Percentiles rank a stretch among this genome's conserved stretches.
Conservation (phyloP, 1,140 invertebrate species). For the Leptopilina boulardi region DNA sequence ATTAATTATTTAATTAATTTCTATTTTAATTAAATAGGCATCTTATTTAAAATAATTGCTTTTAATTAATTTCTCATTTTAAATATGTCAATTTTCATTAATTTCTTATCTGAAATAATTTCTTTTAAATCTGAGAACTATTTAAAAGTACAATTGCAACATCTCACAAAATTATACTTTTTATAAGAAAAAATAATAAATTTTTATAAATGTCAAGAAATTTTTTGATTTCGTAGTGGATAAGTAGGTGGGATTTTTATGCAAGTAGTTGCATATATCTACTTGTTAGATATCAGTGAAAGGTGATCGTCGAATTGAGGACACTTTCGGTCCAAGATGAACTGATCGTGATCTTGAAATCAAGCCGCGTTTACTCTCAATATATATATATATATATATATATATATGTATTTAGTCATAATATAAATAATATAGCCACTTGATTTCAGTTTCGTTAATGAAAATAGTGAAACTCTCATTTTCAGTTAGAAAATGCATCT, state of each 20-base stretch:
- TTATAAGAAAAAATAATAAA: too few relatives aligned
- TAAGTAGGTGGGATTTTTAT: slow-evolving; percentile 44
- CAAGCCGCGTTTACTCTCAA: slow-evolving; percentile 54
- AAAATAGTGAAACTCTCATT: slow-evolving; percentile 20
- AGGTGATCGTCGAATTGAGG: slow-evolving; percentile 69
- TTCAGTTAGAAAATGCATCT: slow-evolving; percentile 1
- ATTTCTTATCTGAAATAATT: too few relatives aligned
- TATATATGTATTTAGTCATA: too few relatives aligned
- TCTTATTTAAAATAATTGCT: too few relatives aligned
- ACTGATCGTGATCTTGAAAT: slow-evolving; percentile 76
- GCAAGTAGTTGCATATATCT: slow-evolving; percentile 27
- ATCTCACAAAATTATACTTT: too few relatives aligned
- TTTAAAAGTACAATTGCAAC: too few relatives aligned
- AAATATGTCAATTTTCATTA: too few relatives aligned
- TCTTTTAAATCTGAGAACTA: too few relatives aligned
- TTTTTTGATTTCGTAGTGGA: background rate
- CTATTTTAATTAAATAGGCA: too few relatives aligned
- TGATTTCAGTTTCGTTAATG: background rate
- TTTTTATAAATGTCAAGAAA: background rate
- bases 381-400: slow-evolving; percentile 1
- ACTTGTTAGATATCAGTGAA: slow-evolving; percentile 62
- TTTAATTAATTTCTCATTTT: too few relatives aligned
- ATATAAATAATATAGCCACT: too few relatives aligned
- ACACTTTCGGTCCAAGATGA: slow-evolving; percentile 71
- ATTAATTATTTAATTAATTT: too few relatives aligned